phyloP scores from a whole-genome alignment of 1,140 invertebrate genomes.

The Helicoverpa armigera region DNA sequence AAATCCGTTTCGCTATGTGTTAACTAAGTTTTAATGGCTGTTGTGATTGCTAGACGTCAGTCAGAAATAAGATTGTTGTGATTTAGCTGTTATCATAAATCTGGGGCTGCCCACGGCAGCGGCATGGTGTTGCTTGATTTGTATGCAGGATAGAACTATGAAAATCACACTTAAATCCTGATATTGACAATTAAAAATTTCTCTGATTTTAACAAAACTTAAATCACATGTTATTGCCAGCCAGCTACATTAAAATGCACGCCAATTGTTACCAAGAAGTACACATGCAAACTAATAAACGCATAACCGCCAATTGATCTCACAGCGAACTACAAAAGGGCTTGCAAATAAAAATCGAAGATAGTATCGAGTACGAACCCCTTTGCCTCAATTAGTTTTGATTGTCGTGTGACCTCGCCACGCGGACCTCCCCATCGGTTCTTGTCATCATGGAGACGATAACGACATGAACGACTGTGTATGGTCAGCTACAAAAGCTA shows the following conservation, averaged over 20 bases:
- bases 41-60: neutral
- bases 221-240: neutral
- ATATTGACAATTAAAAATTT: no score
- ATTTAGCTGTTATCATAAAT: no score
- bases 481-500: neutral
- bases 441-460: neutral
- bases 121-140: no score
- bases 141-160: no score
- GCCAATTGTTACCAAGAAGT: conserved; percentile 8
- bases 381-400: conserved; percentile 24
- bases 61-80: neutral
- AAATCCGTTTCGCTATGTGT: conserved; percentile 30
- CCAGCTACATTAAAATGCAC: neutral
- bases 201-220: no score
- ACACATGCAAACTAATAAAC: neutral
- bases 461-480: neutral
- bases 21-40: conserved; percentile 5
- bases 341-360: neutral
- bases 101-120: no score
- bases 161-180: no score
- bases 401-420: conserved; percentile 30
- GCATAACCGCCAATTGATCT: neutral
- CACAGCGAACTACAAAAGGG: neutral
- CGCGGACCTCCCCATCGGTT: conserved; percentile 18
- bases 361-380: conserved; percentile 13